Evolutionary conservation across 2,113 vertebrate genomes (phyloP), one percentile per base, ranked within the genome.

Genomic region (Pionites leucogaster): DNA sequence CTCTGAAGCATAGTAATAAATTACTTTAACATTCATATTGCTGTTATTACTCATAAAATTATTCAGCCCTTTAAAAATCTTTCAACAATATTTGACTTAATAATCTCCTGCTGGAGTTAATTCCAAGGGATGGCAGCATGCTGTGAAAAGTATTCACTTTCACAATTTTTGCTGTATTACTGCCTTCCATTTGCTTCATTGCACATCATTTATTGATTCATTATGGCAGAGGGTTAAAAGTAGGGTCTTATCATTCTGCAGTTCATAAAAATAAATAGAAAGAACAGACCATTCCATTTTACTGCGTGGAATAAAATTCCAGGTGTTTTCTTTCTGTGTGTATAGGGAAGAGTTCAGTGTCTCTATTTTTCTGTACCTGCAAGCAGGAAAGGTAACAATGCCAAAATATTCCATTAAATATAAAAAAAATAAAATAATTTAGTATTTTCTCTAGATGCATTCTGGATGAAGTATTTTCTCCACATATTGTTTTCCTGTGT

Each of bases 21-120:
- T 92, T 92, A 79, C 74, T 94, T 96, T 70, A 94, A 85, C 70
- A 83, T 93, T 90, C 63, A 42, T 62, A 86, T 89, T 95, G 82
- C 88, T 93, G 75, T 92, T 94, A 92, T 87, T 95, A 91, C 88
- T 91, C 69, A 92, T 64, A 94, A 95, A 94, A 94, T 93, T 97
- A 97, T 94, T 92, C 83, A 94, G 46, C 52, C 64, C 78, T 93
- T 95, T 93, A 86, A 96, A 94, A 97, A 74, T 85, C 82, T 93
- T 96, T 81, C 64, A 88, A 37, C 35, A 4, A 76, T 88, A 93
- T 95, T 97, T 95, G 93, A 83, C 31, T 95, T 94, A 89, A 95
- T 95, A 94, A 85, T 96, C 90, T 93, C 95, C 95, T 92, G 88
- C 94, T 96, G 94, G 83, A 96, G 42, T 93, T 96, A 92, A 94